Conservation (phyloP, 1,140 invertebrate genomes). For the Musca domestica region DNA sequence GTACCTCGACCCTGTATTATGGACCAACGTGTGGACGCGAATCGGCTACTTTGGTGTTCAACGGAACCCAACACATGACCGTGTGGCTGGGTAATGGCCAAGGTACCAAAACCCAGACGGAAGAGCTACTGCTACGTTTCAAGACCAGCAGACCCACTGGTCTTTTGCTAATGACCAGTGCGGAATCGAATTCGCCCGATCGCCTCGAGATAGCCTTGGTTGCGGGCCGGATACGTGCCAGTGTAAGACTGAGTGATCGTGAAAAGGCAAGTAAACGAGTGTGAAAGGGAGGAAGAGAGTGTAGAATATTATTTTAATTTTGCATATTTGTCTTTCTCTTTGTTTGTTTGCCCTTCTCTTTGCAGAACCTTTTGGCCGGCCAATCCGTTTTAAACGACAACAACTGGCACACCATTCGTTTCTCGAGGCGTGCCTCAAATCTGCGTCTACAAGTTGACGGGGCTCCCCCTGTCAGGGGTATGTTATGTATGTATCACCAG, state of each 20-base stretch:
- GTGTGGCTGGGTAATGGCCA: constrained; percentile 69
- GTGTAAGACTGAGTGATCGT: constrained; percentile 77
- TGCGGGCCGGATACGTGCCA: constrained; percentile 74
- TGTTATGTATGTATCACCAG: constrained; percentile 68
- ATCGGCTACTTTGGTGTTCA: constrained; percentile 82
- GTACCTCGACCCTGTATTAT: constrained; percentile 82
- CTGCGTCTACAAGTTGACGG: constrained; percentile 84
- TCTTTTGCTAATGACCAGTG: constrained; percentile 71
- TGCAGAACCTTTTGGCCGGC: constrained; percentile 77
- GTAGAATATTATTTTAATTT: background rate
- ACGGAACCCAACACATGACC: constrained; percentile 83
- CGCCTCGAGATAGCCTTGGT: constrained; percentile 80
- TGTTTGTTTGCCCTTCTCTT: constrained; percentile 14
- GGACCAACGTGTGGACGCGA: constrained; percentile 92
- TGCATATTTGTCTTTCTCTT: background rate
- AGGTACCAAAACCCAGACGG: constrained; percentile 83
- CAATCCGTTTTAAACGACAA: constrained; percentile 84
- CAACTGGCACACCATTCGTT: constrained; percentile 88
- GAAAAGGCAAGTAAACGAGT: constrained; percentile 76
- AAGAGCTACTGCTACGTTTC: constrained; percentile 87
- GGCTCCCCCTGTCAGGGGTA: constrained; percentile 78
- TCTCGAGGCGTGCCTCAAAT: constrained; percentile 78
- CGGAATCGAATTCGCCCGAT: constrained; percentile 71
- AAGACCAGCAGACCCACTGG: constrained; percentile 75
- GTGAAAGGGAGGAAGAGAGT: background rate